Conservation (phyloP, 2,797 vertebrate genomes). For the Mareca penelope region DNA sequence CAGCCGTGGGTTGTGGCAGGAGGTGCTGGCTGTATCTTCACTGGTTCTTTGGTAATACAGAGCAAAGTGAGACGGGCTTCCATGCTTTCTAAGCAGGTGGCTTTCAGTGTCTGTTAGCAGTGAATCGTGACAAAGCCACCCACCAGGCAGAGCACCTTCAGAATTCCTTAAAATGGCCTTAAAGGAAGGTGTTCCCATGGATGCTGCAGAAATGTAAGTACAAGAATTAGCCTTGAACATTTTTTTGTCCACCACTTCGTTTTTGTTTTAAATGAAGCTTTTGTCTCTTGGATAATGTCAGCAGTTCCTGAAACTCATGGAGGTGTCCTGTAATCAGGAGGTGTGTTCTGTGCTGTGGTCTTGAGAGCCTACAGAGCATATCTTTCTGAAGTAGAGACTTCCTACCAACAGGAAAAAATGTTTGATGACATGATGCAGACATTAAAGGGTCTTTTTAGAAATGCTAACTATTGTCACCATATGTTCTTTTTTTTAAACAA, state of each 20-base stretch:
- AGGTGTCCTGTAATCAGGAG: background rate
- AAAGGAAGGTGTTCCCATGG: background rate
- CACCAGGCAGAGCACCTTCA: background rate
- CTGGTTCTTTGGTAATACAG: background rate
- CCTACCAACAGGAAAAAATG: background rate
- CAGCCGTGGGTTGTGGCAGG: background rate
- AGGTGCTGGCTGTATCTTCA: background rate
- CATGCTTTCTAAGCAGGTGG: background rate
- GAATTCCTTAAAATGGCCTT: background rate
- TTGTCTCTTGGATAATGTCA: background rate
- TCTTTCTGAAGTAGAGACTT: background rate
- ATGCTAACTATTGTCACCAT: background rate
- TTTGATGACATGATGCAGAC: background rate
- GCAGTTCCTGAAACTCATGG: background rate
- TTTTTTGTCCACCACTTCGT: background rate
- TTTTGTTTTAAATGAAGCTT: background rate
- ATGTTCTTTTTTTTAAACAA: no score
- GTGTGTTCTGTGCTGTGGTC: background rate
- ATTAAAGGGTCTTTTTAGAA: background rate
- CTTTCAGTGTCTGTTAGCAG: no score
- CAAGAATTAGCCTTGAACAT: background rate
- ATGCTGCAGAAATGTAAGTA: no score
- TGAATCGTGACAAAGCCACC: background rate
- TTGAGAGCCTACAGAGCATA: rapidly evolving
- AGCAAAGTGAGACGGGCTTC: background rate